A percentile compares a stretch with the other conserved stretches of the same genome.
Conservation (phyloP, 2,797 vertebrate genomes). For the Limosa lapponica region DNA sequence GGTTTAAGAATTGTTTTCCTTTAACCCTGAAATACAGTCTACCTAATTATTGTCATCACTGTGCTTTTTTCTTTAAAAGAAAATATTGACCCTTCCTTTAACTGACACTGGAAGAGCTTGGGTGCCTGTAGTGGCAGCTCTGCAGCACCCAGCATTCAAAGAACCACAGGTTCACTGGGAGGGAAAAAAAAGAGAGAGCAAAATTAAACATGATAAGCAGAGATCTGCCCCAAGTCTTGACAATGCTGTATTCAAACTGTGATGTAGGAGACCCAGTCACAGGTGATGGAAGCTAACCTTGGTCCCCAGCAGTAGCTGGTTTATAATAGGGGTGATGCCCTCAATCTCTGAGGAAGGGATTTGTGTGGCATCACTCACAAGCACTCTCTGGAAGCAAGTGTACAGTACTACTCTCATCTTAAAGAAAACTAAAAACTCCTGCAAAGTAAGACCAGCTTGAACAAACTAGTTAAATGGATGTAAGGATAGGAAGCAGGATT, state of each 20-base stretch:
- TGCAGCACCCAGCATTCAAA: constrained; percentile 12
- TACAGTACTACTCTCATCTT: neutral
- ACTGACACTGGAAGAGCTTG: constrained; percentile 6
- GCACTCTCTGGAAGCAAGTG: neutral
- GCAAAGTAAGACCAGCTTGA: constrained; percentile 12
- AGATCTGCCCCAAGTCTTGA: constrained; percentile 21
- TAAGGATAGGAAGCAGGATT: neutral
- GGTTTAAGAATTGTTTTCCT: constrained; percentile 56
- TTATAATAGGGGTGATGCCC: constrained; percentile 71
- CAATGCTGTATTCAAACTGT: neutral
- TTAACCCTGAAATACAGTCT: constrained; percentile 36
- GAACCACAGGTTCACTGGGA: constrained; percentile 17
- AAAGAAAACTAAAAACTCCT: constrained; percentile 33
- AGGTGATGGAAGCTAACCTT: constrained; percentile 57
- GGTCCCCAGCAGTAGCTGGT: neutral
- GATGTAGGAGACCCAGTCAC: constrained; percentile 9
- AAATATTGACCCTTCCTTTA: constrained; percentile 68
- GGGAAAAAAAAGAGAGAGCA: neutral
- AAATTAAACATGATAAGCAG: constrained; percentile 58
- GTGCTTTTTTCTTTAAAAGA: constrained; percentile 43
- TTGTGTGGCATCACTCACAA: constrained; percentile 24
- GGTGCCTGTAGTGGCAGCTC: constrained; percentile 28
- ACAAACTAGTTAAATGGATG: neutral
- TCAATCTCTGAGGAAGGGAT: constrained; percentile 52
- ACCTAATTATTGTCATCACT: constrained; percentile 63